Conservation (phyloP, 2,888 invertebrate species). For the Eilema sororculum region DNA sequence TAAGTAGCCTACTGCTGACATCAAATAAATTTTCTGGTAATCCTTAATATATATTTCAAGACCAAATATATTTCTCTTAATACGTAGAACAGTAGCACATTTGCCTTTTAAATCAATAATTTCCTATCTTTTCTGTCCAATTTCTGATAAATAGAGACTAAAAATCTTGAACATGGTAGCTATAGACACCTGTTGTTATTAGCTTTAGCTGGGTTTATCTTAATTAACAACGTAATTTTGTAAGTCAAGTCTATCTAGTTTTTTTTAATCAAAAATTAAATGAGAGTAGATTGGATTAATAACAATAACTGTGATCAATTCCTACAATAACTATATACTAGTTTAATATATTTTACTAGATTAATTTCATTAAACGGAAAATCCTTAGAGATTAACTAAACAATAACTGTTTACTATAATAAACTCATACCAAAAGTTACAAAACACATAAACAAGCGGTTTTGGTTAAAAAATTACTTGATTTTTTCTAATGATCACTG, state of each 20-base stretch:
- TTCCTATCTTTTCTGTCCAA: too few species aligned
- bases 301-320: too few species aligned
- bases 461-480: background rate
- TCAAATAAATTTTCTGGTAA: background rate
- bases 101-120: too few species aligned
- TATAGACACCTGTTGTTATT: background rate
- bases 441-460: background rate
- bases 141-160: background rate
- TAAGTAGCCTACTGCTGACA: background rate
- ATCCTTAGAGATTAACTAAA: too few species aligned
- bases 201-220: background rate
- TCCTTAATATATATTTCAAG: too few species aligned
- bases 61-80: background rate
- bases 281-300: background rate
- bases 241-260: background rate
- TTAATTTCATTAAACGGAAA: too few species aligned
- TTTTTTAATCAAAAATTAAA: background rate
- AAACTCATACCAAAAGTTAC: background rate
- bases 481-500: slow-evolving; percentile 10
- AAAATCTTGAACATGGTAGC: background rate
- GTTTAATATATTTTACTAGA: too few species aligned
- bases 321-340: too few species aligned
- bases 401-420: background rate
- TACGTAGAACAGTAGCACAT: background rate
- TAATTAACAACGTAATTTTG: background rate